Evolutionary conservation across 2,797 vertebrate genomes (phyloP), one percentile per base, ranked within the genome.

Genomic region (Stomatorhinus walkeri): DNA sequence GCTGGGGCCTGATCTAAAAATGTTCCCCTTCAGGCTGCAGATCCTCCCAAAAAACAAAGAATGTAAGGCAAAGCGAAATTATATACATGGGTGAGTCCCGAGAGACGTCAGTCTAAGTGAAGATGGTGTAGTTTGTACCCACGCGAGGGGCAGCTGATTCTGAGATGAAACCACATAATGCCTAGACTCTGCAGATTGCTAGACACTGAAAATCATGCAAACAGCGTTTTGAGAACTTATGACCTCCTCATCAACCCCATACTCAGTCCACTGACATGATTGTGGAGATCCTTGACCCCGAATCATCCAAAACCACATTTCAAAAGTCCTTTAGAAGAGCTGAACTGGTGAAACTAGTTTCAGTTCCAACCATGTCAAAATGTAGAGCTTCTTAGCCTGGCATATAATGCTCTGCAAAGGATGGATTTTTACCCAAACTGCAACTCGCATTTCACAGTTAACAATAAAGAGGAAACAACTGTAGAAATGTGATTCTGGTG

Each of bases 381-480:
- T 19, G 22, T 6, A 64, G 10, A 22, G 10, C 64, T 48, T 32
- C 51, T 49, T 49, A 64, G 46, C 59, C 43, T 46, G 43, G 86
- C n/a, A 40, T 59, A 14, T 22, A n/a, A 5, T 12, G 54, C 3
- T 43, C 16, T 64, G 56, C 54, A 22, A 46, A 43, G 28, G 40
- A 61, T 46, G 56, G 54, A 56, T 88, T 81, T 54, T 40, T 22
- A 46, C 56, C 72, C 49, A 54, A 88, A 81, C 48, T 88, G 72
- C 49, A 28, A 48, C 79, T 84, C 56, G 0, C 56, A 6, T 46
- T 88, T 59, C 19, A n/a, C 51, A 43, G 54, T 40, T 46, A 88
- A 88, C 88, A 61, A 88, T 88, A 24, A 32, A 83, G 24, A 88
- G 88, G 79, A 88, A 88, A 88, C 79, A 61, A 84, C 79, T 84